These are phyloP conservation scores for Aphis craccivora DNA, from an alignment of 1,140 invertebrate species.

Conservation along the genomic window DNA sequence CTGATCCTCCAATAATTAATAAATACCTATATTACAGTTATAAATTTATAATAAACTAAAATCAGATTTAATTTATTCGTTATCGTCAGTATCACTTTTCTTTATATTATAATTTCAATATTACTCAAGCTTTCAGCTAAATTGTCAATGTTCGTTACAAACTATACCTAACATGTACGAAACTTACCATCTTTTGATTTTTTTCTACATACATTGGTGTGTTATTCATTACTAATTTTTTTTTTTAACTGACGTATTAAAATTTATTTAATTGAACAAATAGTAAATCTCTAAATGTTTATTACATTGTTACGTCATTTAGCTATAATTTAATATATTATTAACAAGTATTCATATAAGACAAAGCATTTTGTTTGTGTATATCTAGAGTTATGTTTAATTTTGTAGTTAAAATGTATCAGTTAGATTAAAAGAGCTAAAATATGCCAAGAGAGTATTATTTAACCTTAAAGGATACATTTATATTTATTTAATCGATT, in stretches of 20 bases:
- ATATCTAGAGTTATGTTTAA: too few relatives aligned
- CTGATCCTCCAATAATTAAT: neutral
- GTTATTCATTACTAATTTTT: neutral
- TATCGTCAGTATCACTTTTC: neutral
- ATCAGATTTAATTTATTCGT: neutral
- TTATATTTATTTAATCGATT: too few relatives aligned
- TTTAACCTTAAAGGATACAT: too few relatives aligned
- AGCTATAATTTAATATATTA: too few relatives aligned
- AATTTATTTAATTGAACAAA: neutral
- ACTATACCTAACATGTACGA: neutral
- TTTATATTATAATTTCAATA: neutral
- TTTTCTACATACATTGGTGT: neutral
- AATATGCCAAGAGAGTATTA: too few relatives aligned
- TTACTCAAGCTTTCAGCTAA: neutral
- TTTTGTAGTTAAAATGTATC: too few relatives aligned
- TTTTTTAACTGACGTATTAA: neutral
- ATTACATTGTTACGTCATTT: too few relatives aligned
- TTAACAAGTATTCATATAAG: too few relatives aligned
- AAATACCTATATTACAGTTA: neutral
- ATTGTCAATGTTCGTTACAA: neutral
- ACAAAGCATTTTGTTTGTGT: too few relatives aligned
- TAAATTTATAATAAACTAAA: neutral
- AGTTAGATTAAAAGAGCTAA: too few relatives aligned
- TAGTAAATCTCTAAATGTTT: too few relatives aligned
- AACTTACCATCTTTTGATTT: neutral